Evolutionary conservation across 2,888 invertebrate genomes (phyloP).

Genomic region (Leucania comma): DNA sequence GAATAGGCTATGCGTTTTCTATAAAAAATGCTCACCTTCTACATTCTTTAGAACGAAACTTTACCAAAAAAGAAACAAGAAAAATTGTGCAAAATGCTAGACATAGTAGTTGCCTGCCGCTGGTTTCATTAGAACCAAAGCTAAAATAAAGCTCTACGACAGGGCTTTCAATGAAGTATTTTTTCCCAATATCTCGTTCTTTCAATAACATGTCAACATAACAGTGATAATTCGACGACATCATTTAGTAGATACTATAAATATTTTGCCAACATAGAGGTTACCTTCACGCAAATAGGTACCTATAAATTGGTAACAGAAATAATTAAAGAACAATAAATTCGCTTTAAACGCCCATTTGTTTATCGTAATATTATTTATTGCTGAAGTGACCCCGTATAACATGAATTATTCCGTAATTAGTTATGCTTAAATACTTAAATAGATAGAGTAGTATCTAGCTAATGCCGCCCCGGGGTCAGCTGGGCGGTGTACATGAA

Average conservation of each 20-base stretch:
- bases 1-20: too few species aligned
- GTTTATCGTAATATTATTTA: slow-evolving; percentile 63
- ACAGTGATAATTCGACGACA: too few species aligned
- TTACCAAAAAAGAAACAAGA: too few species aligned
- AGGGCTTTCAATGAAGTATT: too few species aligned
- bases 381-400: slow-evolving; percentile 67
- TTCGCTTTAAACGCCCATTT: slow-evolving; percentile 59
- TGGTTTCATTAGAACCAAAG: too few species aligned
- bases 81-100: too few species aligned
- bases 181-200: too few species aligned
- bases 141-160: too few species aligned
- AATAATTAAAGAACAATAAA: slow-evolving; percentile 59
- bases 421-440: slow-evolving; percentile 78
- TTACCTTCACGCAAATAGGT: slow-evolving; percentile 31
- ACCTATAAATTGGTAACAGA: slow-evolving; percentile 4
- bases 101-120: too few species aligned
- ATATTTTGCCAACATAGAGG: slow-evolving; percentile 24
- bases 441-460: slow-evolving; percentile 70
- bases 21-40: too few species aligned
- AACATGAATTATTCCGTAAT: slow-evolving; percentile 80
- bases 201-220: too few species aligned
- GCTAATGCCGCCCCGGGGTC: slow-evolving; percentile 76
- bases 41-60: too few species aligned
- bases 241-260: background rate
- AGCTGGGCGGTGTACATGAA: slow-evolving; percentile 75